These are phyloP conservation scores for Lemur catta DNA, from an alignment of 2,797 vertebrate species.

Conservation along the genomic window DNA sequence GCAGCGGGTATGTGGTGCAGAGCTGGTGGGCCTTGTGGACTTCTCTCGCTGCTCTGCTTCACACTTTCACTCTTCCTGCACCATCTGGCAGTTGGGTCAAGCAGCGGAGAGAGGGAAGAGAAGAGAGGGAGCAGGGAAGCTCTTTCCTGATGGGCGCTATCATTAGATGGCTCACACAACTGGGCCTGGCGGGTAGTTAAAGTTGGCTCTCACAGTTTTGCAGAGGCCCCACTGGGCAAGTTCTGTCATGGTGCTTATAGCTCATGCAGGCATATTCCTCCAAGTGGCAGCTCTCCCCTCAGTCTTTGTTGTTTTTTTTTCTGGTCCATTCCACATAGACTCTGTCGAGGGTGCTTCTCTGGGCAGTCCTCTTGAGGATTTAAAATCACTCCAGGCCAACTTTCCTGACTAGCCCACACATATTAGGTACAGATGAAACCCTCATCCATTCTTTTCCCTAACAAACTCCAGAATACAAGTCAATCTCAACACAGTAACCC, in stretches of 20 bases:
- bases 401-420: neutral
- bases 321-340: neutral
- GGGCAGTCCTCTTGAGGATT: neutral
- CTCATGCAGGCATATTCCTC: neutral
- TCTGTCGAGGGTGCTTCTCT: neutral
- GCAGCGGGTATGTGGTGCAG: neutral
- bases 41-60: neutral
- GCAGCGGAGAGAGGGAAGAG: neutral
- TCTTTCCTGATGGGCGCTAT: neutral
- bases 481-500: neutral
- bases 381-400: neutral
- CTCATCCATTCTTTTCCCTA: neutral
- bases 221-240: neutral
- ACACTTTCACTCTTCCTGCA: neutral
- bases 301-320: neutral
- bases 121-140: neutral
- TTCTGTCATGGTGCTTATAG: neutral
- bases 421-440: neutral
- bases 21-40: neutral
- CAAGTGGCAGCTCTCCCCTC: neutral
- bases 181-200: neutral
- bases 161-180: neutral
- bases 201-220: neutral
- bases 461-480: neutral
- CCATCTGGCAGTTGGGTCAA: neutral